Evolutionary conservation across 2,113 vertebrate species (phyloP).

Genomic region (Raphicerus campestris): DNA sequence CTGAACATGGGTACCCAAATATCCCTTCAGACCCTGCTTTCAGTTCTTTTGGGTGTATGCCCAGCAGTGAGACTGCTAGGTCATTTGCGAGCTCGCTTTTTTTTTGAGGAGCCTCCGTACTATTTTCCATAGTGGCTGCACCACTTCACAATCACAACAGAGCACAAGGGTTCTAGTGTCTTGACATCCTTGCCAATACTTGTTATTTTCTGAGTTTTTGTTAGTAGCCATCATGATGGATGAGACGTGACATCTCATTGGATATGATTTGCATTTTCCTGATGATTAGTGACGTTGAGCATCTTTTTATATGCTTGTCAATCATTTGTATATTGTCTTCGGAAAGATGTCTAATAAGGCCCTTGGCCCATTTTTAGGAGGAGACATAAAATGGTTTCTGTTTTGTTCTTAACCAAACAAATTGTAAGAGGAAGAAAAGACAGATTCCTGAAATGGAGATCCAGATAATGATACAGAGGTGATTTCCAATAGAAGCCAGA

Average conservation of each 20-base stretch:
- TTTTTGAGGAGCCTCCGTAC: background rate
- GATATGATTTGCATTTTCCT: background rate
- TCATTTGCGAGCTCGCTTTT: background rate
- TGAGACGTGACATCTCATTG: background rate
- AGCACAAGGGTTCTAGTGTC: background rate
- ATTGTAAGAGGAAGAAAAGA: background rate
- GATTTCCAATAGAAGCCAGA: background rate
- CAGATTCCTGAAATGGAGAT: background rate
- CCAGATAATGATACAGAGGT: background rate
- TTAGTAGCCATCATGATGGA: background rate
- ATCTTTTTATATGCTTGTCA: background rate
- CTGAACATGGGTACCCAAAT: rapidly evolving
- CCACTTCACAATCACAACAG: background rate
- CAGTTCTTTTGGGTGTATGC: background rate
- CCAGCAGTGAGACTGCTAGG: background rate
- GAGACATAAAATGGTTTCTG: background rate
- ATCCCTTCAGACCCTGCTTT: background rate
- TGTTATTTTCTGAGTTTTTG: background rate
- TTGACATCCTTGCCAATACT: background rate
- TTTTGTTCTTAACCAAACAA: background rate
- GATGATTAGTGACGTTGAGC: background rate
- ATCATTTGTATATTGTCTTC: background rate
- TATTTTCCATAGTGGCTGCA: background rate
- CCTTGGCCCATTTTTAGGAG: background rate
- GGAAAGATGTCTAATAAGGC: background rate